These are phyloP conservation scores for Micromys minutus DNA, from an alignment of 2,113 vertebrate species.

Conservation along the genomic window DNA sequence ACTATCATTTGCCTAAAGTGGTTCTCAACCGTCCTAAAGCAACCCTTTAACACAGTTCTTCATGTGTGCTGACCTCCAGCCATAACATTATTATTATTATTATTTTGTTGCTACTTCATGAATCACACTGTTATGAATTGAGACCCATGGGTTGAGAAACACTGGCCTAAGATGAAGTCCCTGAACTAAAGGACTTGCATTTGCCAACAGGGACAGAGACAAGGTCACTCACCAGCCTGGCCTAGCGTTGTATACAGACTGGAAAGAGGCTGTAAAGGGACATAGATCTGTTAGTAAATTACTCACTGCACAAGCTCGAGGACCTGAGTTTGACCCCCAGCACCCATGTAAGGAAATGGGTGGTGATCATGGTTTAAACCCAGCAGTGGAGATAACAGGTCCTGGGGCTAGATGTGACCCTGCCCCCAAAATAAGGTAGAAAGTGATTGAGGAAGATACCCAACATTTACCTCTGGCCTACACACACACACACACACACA, in stretches of 20 bases:
- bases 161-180: neutral
- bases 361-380: neutral
- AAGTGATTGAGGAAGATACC: neutral
- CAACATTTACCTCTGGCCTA: neutral
- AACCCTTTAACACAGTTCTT: neutral
- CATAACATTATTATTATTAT: neutral
- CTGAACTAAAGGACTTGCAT: too few species aligned
- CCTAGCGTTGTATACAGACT: fast-evolving
- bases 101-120: neutral
- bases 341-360: neutral
- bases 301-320: neutral
- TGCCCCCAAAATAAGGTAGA: neutral
- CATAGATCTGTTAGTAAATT: too few species aligned
- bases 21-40: neutral
- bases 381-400: too few species aligned
- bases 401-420: neutral
- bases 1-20: neutral
- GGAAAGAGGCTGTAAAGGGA: neutral
- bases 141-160: neutral
- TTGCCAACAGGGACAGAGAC: neutral
- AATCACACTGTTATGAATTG: neutral
- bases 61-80: neutral
- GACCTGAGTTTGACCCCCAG: neutral
- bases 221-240: neutral
- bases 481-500: neutral